phyloP scores from a whole-genome alignment of 2,888 invertebrate species.

The Chalcis sispes region DNA sequence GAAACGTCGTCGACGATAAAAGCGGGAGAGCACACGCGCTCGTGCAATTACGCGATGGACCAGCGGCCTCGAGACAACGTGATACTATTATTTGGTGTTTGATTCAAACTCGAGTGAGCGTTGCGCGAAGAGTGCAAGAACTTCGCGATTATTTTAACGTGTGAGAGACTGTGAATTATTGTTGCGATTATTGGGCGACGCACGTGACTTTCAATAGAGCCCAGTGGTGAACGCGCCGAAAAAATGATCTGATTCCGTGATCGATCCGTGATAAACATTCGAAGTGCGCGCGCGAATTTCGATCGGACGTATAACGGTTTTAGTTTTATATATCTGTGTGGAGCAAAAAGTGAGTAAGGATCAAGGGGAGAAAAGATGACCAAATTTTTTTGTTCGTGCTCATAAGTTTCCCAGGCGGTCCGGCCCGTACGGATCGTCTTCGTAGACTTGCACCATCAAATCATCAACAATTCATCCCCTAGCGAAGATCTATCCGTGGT shows the following conservation, averaged over 20 bases:
- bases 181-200: too few species aligned
- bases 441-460: slow-evolving; percentile 20
- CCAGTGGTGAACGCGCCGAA: background rate
- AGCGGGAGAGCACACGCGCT: too few species aligned
- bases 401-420: slow-evolving; percentile 38
- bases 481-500: slow-evolving; percentile 57
- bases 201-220: too few species aligned
- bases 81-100: background rate
- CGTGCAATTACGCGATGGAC: slow-evolving; percentile 19
- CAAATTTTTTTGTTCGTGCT: slow-evolving; percentile 7
- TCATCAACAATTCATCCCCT: slow-evolving; percentile 55
- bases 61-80: slow-evolving; percentile 2
- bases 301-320: too few species aligned
- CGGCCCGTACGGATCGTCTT: slow-evolving; percentile 15
- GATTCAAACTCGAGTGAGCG: too few species aligned
- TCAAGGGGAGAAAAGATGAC: background rate
- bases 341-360: too few species aligned
- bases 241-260: background rate
- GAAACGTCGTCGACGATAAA: too few species aligned
- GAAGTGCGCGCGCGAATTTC: background rate
- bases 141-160: background rate
- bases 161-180: too few species aligned
- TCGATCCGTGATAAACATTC: background rate
- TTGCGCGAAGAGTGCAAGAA: background rate
- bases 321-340: too few species aligned